phyloP scores from a whole-genome alignment of 1,140 invertebrate species.

The Drosophila ercepeae region DNA sequence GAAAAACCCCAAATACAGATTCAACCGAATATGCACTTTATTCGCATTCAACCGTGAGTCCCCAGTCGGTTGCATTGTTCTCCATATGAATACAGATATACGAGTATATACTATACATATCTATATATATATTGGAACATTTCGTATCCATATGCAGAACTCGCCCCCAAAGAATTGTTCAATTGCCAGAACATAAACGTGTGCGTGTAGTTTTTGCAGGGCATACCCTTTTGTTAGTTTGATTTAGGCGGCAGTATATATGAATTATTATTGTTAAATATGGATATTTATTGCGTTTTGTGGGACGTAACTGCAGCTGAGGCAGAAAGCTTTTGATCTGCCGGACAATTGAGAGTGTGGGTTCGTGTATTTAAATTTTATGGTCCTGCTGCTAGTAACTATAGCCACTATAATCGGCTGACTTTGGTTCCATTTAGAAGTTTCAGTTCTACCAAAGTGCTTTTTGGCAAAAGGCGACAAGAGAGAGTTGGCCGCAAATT shows the following conservation, averaged over 20 bases:
- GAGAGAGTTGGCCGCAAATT: slow-evolving; percentile 18
- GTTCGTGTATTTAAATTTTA: slow-evolving; percentile 28
- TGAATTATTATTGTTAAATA: slow-evolving; percentile 79
- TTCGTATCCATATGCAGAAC: slow-evolving; percentile 10
- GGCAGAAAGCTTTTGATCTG: slow-evolving; percentile 42
- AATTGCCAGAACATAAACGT: slow-evolving; percentile 62
- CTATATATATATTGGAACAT: background rate
- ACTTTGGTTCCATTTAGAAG: slow-evolving; percentile 22
- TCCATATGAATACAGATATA: background rate
- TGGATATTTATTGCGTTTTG: slow-evolving; percentile 72
- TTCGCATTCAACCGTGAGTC: slow-evolving; percentile 1
- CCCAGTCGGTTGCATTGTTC: slow-evolving; percentile 27
- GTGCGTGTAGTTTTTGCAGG: slow-evolving; percentile 35
- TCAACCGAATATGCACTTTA: background rate
- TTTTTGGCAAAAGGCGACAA: background rate
- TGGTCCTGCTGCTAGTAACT: slow-evolving; percentile 4
- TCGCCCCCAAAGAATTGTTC: slow-evolving; percentile 29
- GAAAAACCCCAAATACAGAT: background rate
- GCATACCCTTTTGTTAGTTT: slow-evolving; percentile 51
- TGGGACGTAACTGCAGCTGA: slow-evolving; percentile 30
- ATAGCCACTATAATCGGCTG: slow-evolving; percentile 14
- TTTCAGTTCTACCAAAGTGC: slow-evolving; percentile 31
- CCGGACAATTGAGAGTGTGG: slow-evolving; percentile 16
- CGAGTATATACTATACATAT: slow-evolving; percentile 3
- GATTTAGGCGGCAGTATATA: slow-evolving; percentile 72